Percentiles rank a stretch among this genome's conserved stretches.
Conservation (phyloP, 1,140 invertebrate species). For the Conus betulinus region DNA sequence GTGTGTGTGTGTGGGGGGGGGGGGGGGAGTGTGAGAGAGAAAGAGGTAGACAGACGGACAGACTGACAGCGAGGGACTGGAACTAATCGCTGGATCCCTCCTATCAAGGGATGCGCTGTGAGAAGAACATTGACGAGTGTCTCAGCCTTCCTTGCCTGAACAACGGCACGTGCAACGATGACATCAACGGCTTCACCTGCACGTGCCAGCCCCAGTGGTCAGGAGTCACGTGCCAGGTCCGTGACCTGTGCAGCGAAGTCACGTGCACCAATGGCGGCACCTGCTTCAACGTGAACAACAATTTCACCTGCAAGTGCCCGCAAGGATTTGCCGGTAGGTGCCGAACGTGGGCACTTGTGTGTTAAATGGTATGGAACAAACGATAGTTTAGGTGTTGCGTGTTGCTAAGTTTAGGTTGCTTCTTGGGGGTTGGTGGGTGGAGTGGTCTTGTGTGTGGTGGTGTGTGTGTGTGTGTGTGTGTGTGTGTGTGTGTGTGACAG, state of each 20-base stretch:
- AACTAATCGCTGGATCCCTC: not conserved
- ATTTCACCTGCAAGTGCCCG: conserved; percentile 63
- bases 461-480: too few relatives aligned
- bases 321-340: conserved; percentile 61
- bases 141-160: conserved; percentile 50
- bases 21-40: too few relatives aligned
- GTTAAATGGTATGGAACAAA: too few relatives aligned
- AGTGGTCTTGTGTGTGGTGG: too few relatives aligned
- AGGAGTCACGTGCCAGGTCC: conserved; percentile 78
- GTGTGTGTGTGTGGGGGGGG: too few relatives aligned
- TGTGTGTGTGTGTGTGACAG: too few relatives aligned
- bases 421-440: too few relatives aligned
- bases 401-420: too few relatives aligned
- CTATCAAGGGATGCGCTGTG: conserved; percentile 88
- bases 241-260: conserved; percentile 88
- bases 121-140: conserved; percentile 89
- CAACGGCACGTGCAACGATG: conserved; percentile 49
- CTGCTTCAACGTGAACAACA: conserved; percentile 53
- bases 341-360: too few relatives aligned
- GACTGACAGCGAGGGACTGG: not conserved
- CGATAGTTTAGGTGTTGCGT: too few relatives aligned
- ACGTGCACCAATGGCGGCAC: conserved; percentile 83
- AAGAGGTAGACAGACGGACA: too few relatives aligned
- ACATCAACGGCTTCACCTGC: conserved; percentile 55
- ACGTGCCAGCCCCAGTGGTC: conserved; percentile 64